Percentiles rank a stretch among this genome's conserved stretches.
Evolutionary conservation across 2,888 invertebrate species (phyloP).

Genomic region (Macrosiphum euphorbiae): DNA sequence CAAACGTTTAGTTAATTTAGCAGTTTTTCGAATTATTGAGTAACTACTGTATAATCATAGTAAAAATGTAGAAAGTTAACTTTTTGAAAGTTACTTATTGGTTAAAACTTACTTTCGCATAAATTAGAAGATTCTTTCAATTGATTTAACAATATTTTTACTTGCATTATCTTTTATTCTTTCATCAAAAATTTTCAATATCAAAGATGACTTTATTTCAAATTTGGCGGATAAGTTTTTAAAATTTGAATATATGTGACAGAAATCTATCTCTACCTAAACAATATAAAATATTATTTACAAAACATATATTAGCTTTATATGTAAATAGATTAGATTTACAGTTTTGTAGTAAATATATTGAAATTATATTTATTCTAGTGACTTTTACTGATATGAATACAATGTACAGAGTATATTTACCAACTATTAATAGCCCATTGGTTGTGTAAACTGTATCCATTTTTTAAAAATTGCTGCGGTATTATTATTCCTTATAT

Average conservation of each 20-base stretch:
- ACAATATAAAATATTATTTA: not conserved
- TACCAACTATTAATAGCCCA: not conserved
- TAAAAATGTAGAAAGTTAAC: not conserved
- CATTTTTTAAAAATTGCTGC: not conserved
- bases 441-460: not conserved
- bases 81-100: too few species aligned
- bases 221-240: not conserved
- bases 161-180: constrained; percentile 3
- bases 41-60: too few species aligned
- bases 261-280: not conserved
- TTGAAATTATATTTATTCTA: not conserved
- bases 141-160: not conserved
- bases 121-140: not conserved
- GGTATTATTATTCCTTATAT: not conserved
- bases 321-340: too few species aligned
- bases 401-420: not conserved
- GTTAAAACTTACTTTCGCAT: not conserved
- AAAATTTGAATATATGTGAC: not conserved
- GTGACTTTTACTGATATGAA: not conserved
- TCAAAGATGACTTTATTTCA: not conserved
- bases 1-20: too few species aligned
- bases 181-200: not conserved
- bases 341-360: not conserved
- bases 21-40: too few species aligned
- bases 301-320: too few species aligned